Evolutionary conservation across 2,113 vertebrate species (phyloP).

Genomic region (Oceanites oceanicus): DNA sequence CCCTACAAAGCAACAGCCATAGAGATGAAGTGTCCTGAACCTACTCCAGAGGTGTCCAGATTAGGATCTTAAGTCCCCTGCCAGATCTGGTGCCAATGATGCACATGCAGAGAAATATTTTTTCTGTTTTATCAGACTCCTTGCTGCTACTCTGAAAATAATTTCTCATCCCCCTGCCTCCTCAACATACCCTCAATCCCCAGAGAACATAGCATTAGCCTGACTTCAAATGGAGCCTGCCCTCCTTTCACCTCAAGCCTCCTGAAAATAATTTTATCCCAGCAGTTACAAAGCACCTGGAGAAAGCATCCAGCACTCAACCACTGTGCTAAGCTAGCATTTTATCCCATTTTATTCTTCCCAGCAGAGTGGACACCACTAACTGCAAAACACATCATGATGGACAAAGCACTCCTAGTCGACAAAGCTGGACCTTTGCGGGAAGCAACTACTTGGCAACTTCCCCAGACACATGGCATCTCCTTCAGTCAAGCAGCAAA

Average conservation of each 20-base stretch:
- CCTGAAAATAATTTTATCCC: not conserved
- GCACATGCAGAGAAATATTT: accelerated
- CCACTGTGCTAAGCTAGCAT: not conserved
- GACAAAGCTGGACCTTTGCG: not conserved
- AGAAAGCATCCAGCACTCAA: not conserved
- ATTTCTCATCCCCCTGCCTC: not conserved
- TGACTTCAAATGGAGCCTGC: not conserved
- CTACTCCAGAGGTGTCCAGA: not conserved
- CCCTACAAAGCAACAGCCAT: not conserved
- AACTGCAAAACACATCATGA: accelerated
- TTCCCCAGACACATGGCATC: not conserved
- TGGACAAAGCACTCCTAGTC: not conserved
- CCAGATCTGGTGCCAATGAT: not conserved
- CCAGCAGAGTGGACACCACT: not conserved
- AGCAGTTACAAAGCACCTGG: not conserved
- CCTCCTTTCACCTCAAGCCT: not conserved
- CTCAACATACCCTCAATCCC: not conserved
- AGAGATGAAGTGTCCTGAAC: not conserved
- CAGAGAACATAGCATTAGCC: not conserved
- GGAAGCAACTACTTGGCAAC: not conserved
- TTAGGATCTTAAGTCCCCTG: not conserved
- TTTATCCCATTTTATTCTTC: not conserved
- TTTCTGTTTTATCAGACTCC: not conserved
- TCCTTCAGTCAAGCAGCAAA: not conserved
- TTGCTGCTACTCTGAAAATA: not conserved